Percentiles rank a stretch among this genome's conserved stretches.
Conservation (phyloP, 2,797 vertebrate species). For the Pelochelys cantorii region DNA sequence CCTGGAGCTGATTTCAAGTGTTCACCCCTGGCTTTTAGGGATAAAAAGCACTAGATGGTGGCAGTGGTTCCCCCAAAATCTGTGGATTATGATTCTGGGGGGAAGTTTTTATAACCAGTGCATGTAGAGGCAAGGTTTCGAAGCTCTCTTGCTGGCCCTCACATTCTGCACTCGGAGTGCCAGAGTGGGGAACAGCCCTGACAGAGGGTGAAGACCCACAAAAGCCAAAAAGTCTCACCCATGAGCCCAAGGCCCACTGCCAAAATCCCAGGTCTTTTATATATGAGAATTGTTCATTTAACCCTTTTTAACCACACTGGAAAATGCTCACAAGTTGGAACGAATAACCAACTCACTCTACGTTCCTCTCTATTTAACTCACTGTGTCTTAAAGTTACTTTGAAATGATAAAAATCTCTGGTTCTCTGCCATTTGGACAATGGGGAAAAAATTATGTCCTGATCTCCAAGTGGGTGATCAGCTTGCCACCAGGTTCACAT, state of each 20-base stretch:
- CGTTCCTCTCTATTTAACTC: not conserved
- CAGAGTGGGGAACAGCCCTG: too few species aligned
- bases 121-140: too few species aligned
- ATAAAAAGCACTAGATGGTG: too few species aligned
- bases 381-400: not conserved
- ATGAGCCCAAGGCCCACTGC: not conserved
- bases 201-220: not conserved
- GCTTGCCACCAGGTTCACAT: not conserved
- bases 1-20: too few species aligned
- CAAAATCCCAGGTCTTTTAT: not conserved
- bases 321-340: not conserved
- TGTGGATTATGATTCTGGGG: too few species aligned
- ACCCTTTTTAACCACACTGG: not conserved
- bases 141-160: too few species aligned
- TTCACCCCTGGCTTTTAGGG: too few species aligned
- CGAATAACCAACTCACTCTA: not conserved
- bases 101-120: too few species aligned
- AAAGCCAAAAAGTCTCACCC: not conserved
- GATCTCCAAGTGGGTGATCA: not conserved
- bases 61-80: too few species aligned
- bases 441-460: not conserved
- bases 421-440: not conserved
- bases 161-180: too few species aligned
- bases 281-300: not conserved
- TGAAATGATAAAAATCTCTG: not conserved